Evolutionary conservation across 2,888 invertebrate genomes (phyloP).

Genomic region (Dysmachus trigonus): DNA sequence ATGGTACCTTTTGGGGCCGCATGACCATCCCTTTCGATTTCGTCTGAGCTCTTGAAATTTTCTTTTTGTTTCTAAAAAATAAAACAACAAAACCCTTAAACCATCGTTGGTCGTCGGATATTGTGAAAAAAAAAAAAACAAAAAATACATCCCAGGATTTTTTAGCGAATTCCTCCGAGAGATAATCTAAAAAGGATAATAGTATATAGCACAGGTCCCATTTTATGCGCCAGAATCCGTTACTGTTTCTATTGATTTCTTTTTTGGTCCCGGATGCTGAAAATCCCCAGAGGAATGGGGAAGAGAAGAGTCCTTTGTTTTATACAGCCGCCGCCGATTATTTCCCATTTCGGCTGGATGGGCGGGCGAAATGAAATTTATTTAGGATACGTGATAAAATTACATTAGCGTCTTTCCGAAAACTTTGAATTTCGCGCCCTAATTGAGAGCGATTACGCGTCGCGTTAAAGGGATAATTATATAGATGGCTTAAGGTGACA

Average conservation of each 20-base stretch:
- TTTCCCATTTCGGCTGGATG: not conserved
- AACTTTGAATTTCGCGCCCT: not conserved
- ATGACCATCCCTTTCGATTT: constrained; percentile 12
- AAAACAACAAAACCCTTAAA: not conserved
- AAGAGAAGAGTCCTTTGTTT: not conserved
- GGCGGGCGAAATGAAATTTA: not conserved
- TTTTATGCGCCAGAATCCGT: not conserved
- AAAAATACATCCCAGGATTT: not conserved
- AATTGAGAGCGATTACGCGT: not conserved
- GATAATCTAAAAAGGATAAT: not conserved
- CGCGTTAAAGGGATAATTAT: not conserved
- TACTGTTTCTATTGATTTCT: not conserved
- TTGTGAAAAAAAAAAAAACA: no score
- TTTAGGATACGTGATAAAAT: constrained; percentile 20
- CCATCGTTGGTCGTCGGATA: not conserved
- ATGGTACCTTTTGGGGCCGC: not conserved
- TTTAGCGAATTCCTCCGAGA: not conserved
- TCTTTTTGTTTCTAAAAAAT: not conserved
- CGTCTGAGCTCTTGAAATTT: not conserved
- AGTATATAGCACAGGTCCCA: not conserved
- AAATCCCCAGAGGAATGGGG: not conserved
- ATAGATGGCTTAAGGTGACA: not conserved
- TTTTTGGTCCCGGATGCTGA: not conserved
- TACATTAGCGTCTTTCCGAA: not conserved
- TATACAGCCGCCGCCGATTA: not conserved